Evolutionary conservation across 2,888 invertebrate genomes (phyloP).

Genomic region (Drosophila paucipuncta): DNA sequence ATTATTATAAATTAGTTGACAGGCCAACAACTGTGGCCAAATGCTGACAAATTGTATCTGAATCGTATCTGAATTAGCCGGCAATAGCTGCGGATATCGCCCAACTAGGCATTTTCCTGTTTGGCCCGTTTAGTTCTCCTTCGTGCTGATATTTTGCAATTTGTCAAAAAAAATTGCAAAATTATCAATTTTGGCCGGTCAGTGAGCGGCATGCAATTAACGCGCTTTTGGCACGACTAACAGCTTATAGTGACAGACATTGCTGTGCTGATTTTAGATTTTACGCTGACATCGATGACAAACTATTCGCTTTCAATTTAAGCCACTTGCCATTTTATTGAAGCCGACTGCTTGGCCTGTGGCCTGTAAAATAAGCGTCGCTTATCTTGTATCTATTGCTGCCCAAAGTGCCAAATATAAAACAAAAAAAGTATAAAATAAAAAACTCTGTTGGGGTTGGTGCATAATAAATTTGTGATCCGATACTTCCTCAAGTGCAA

Average conservation of each 20-base stretch:
- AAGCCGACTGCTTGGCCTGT: slow-evolving; percentile 7
- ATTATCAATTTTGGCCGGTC: slow-evolving; percentile 69
- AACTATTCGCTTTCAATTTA: slow-evolving; percentile 48
- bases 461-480: slow-evolving; percentile 37
- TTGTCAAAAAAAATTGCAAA: slow-evolving; percentile 68
- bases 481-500: slow-evolving; percentile 62
- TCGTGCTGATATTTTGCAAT: slow-evolving; percentile 31
- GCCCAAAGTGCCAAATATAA: slow-evolving; percentile 9
- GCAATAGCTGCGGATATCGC: slow-evolving; percentile 49
- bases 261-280: slow-evolving; percentile 42
- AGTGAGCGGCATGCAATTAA: slow-evolving; percentile 55
- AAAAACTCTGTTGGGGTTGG: slow-evolving; percentile 3
- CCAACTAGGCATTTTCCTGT: slow-evolving; percentile 60
- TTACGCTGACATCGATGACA: slow-evolving; percentile 54
- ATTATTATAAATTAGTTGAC: slow-evolving; percentile 3
- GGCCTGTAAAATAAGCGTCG: background rate
- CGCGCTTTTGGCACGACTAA: slow-evolving; percentile 51
- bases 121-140: slow-evolving; percentile 26
- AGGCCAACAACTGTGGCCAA: slow-evolving; percentile 11
- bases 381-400: slow-evolving; percentile 29
- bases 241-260: slow-evolving; percentile 36
- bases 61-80: slow-evolving; percentile 2
- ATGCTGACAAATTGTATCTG: slow-evolving; percentile 29
- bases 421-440: background rate
- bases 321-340: slow-evolving; percentile 25